Evolutionary conservation across 2,888 invertebrate genomes (phyloP).

Genomic region (Dusona sp.): DNA sequence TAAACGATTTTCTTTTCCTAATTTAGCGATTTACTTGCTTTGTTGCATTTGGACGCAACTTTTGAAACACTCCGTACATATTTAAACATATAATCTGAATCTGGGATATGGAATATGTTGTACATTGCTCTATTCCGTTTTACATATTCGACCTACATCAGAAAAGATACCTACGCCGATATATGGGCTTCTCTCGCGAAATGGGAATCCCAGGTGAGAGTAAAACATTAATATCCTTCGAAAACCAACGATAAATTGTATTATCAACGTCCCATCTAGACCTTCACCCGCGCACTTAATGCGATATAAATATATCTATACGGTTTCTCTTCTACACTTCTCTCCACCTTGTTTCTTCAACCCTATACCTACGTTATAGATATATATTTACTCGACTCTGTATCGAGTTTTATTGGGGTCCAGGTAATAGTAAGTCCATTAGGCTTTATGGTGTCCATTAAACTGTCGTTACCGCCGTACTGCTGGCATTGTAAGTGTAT

Average conservation of each 20-base stretch:
- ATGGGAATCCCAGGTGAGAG: constrained; percentile 38
- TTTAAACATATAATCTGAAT: neutral
- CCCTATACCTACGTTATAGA: constrained; percentile 13
- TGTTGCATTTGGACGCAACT: neutral
- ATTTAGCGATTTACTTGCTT: neutral
- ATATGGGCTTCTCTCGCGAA: constrained; percentile 32
- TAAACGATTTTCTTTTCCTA: neutral
- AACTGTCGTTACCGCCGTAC: constrained; percentile 64
- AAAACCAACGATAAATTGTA: constrained; percentile 56
- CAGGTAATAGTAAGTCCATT: constrained; percentile 67
- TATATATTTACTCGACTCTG: constrained; percentile 35
- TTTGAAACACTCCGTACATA: constrained; percentile 1
- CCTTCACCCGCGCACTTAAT: constrained; percentile 47
- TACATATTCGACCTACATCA: neutral
- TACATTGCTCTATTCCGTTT: constrained; percentile 19
- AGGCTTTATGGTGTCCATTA: constrained; percentile 69
- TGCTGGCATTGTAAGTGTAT: constrained; percentile 3
- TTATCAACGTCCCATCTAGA: constrained; percentile 48
- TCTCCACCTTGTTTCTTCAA: constrained; percentile 15
- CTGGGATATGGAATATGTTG: neutral
- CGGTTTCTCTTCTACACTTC: constrained; percentile 2
- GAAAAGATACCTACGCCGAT: neutral
- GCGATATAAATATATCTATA: constrained; percentile 26
- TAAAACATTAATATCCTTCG: constrained; percentile 33
- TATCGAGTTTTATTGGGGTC: constrained; percentile 67